These are phyloP conservation scores for Ophion costatus DNA, from an alignment of 2,888 invertebrate species.

Conservation along the genomic window DNA sequence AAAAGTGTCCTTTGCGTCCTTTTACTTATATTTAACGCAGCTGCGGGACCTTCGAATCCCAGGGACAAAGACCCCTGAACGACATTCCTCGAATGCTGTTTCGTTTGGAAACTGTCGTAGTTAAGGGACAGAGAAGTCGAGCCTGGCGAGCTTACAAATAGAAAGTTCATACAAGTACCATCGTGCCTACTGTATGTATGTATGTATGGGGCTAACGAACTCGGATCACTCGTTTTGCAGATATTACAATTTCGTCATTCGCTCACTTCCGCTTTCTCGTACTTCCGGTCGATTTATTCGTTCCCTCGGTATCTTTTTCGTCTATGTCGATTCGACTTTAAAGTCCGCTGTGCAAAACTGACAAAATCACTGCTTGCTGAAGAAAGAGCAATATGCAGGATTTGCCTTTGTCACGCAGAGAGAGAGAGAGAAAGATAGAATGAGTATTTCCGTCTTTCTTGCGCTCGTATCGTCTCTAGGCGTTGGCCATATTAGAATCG, in stretches of 20 bases:
- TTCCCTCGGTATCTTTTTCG: not conserved
- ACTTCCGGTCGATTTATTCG: not conserved
- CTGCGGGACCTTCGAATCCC: conserved; percentile 41
- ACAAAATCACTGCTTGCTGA: not conserved
- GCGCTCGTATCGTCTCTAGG: not conserved
- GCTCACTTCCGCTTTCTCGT: not conserved
- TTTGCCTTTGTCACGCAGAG: not conserved
- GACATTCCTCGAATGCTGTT: conserved; percentile 46
- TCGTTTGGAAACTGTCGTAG: conserved; percentile 30
- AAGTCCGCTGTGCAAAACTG: not conserved
- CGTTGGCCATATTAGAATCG: conserved; percentile 1
- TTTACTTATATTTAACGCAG: conserved; percentile 32
- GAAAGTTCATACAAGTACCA: conserved; percentile 40
- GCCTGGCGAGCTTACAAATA: conserved; percentile 49
- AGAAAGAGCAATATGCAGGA: not conserved
- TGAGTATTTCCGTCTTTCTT: not conserved
- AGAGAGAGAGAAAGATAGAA: not conserved
- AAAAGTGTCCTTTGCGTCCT: not conserved
- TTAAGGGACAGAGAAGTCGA: conserved; percentile 12
- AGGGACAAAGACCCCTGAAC: conserved; percentile 33
- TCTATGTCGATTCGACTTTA: too few species aligned
- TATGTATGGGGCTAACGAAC: not conserved
- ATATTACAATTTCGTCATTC: not conserved
- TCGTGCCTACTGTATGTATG: not conserved
- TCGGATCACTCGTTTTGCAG: not conserved